A percentile compares a stretch with the other conserved stretches of the same genome.
Evolutionary conservation across 2,113 vertebrate species (phyloP).

Genomic region (Menidia beryllina): DNA sequence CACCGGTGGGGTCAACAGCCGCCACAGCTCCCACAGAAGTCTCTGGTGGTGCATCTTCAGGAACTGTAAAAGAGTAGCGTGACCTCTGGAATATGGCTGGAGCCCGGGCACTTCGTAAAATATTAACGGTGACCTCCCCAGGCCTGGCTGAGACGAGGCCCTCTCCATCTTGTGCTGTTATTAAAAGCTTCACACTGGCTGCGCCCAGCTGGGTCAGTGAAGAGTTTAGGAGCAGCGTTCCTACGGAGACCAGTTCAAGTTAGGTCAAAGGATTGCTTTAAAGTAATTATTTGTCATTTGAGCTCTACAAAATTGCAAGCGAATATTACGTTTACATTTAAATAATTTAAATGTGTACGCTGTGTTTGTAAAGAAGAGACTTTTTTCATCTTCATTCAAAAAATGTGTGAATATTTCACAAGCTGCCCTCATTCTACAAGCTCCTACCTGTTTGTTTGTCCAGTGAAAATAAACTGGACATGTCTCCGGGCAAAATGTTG

Average conservation of each 20-base stretch:
- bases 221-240: conserved; percentile 87
- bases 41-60: conserved; percentile 83
- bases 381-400: conserved; percentile 49
- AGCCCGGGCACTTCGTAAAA: conserved; percentile 80
- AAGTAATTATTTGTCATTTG: too few relatives aligned
- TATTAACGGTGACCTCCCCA: conserved; percentile 85
- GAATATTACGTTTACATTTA: too few relatives aligned
- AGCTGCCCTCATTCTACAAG: neutral
- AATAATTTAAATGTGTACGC: too few relatives aligned
- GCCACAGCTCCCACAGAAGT: conserved; percentile 86
- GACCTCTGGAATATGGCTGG: conserved; percentile 88
- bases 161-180: conserved; percentile 86
- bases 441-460: conserved; percentile 87
- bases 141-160: conserved; percentile 80
- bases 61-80: conserved; percentile 85
- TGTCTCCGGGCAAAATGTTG: conserved; percentile 82
- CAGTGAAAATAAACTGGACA: conserved; percentile 85
- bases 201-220: conserved; percentile 81
- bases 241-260: conserved; percentile 64
- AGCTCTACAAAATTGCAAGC: too few relatives aligned
- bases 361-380: neutral
- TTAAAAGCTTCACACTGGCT: conserved; percentile 76
- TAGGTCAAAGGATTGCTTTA: neutral
- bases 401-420: neutral
- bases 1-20: conserved; percentile 83